These are phyloP conservation scores for Deladenus siricidicola DNA, from an alignment of 2,888 invertebrate genomes.

Conservation along the genomic window DNA sequence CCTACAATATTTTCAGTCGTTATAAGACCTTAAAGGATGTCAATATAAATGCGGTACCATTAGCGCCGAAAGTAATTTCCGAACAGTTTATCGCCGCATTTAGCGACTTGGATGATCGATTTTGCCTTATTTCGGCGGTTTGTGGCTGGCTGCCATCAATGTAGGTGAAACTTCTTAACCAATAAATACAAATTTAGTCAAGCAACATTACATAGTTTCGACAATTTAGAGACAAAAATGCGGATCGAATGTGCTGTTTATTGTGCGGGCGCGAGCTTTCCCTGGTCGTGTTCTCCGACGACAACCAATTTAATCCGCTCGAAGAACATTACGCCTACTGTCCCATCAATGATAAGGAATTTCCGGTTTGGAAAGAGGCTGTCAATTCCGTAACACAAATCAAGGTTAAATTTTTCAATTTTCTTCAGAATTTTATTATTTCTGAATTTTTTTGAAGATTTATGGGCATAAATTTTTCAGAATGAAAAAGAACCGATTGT, in stretches of 20 bases:
- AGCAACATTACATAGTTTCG: background rate
- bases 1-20: constrained; percentile 13
- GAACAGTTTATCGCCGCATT: constrained; percentile 10
- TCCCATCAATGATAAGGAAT: constrained; percentile 8
- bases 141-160: constrained; percentile 15
- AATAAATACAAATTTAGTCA: background rate
- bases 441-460: too few species aligned
- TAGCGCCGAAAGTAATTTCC: constrained; percentile 9
- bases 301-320: constrained; percentile 11
- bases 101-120: constrained; percentile 9
- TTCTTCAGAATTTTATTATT: background rate
- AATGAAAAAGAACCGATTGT: too few species aligned
- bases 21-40: constrained; percentile 11
- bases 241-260: constrained; percentile 8
- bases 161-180: background rate
- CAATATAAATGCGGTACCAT: constrained; percentile 7
- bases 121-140: constrained; percentile 11
- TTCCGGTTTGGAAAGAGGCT: constrained; percentile 13
- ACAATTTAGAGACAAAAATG: constrained; percentile 2
- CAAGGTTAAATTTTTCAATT: background rate
- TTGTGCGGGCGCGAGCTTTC: constrained; percentile 14
- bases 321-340: constrained; percentile 18
- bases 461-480: too few species aligned
- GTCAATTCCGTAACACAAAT: constrained; percentile 5
- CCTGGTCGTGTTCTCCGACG: constrained; percentile 9